Base-by-base conservation (phyloP, 2,113 vertebrate genomes). In the Pluvianellus socialis region DNA sequence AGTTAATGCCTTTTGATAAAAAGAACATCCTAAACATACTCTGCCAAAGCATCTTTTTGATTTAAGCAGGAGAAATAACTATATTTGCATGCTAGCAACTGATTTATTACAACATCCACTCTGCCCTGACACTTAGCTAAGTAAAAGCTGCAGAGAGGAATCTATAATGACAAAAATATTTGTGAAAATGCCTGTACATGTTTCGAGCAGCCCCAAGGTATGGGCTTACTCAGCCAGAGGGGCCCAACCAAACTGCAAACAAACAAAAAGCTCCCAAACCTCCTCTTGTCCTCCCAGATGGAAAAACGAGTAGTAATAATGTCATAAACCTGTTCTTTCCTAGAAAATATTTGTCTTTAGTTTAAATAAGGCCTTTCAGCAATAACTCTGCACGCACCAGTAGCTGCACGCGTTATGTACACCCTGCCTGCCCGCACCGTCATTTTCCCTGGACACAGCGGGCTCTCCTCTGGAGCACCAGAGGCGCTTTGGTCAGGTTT, bases 391-490 rank as follows among this genome's bases (percentile, higher is more conserved):
- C 40, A 20, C 26, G 0, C 44, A 19, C 5, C 44, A 66, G 45
- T 3, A 1, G 14, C 3, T 0, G 5, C 1, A 33, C 73, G 9
- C 7, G 0, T 3, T 5, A 2, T 12, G 0, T 0, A 6, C 17
- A 7, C 32, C 33, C 58, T 72, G 88, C 45, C 84, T 73, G 49
- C 0, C 49, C 44, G 3, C 73, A 20, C 24, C 1, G 2, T n/a
- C 28, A 1, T 4, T 28, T 24, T 3, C 5, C 49, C 45, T 20
- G 27, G 65, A 22, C 32, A 4, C 35, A 3, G 1, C n/a, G 5
- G 49, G 72, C 40, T 49, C 30, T 27, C 2, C 68, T 82, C 8
- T 21, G 27, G 27, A 27, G 86, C 33, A 2, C n/a, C 10, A 3
- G 2, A 16, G 12, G 42, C 42, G 7, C 50, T 32, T 44, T 7